phyloP scores from a whole-genome alignment of 2,888 invertebrate genomes.

The Drosophila longiperda region DNA sequence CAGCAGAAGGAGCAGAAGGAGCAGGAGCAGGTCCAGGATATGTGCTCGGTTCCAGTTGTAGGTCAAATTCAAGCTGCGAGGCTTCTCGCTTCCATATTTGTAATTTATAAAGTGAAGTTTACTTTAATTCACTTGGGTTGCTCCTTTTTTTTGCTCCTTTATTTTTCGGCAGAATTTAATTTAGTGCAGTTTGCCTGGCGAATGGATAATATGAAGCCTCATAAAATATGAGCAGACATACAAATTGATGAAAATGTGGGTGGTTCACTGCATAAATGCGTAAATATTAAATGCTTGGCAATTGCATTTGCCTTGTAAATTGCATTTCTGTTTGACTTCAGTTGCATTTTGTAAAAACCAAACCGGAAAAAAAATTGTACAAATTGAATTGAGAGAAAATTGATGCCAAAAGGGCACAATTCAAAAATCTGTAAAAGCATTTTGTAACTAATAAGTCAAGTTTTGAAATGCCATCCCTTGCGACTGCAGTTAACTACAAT shows the following conservation, averaged over 20 bases:
- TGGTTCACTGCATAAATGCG: constrained; percentile 21
- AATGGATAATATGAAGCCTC: constrained; percentile 52
- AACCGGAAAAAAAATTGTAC: neutral
- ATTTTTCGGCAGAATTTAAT: constrained; percentile 53
- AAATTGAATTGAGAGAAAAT: constrained; percentile 46
- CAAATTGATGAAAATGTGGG: neutral
- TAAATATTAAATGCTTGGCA: constrained; percentile 59
- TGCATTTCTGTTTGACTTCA: constrained; percentile 54
- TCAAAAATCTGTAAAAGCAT: neutral
- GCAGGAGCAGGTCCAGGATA: constrained; percentile 11
- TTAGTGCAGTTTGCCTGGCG: constrained; percentile 47
- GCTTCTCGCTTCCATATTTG: constrained; percentile 65
- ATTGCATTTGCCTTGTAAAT: constrained; percentile 62
- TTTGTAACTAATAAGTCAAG: neutral
- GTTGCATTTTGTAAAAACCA: constrained; percentile 23
- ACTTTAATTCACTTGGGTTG: constrained; percentile 51
- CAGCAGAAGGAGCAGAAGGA: neutral
- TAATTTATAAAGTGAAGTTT: constrained; percentile 79
- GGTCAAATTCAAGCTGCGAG: constrained; percentile 28
- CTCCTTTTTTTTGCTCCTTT: constrained; percentile 3
- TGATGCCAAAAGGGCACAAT: constrained; percentile 22
- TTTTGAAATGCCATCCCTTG: neutral
- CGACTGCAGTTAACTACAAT: neutral
- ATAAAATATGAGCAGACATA: constrained; percentile 53
- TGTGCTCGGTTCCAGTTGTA: constrained; percentile 28